Percentiles rank a stretch among this genome's conserved stretches.
Evolutionary conservation across 1,140 invertebrate species (phyloP).

Genomic region (Helicorthomorpha holstii): DNA sequence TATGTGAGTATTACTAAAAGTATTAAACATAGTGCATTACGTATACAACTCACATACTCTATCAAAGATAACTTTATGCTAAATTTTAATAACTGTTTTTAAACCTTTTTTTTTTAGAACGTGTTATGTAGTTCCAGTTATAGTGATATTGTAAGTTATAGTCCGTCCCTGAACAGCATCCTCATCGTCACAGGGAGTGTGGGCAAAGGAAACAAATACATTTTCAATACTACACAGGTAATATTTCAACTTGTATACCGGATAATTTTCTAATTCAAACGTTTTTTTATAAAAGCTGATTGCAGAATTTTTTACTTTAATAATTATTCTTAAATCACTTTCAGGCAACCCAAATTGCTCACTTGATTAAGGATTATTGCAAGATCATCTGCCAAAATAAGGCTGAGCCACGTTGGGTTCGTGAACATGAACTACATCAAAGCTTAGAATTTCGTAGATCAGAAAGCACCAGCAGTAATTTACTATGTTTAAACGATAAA

Average conservation of each 20-base stretch:
- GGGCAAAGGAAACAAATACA: slow-evolving; percentile 79
- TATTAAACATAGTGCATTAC: too few relatives aligned
- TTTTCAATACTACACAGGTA: slow-evolving; percentile 69
- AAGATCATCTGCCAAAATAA: background rate
- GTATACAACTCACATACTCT: too few relatives aligned
- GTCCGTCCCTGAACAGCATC: slow-evolving; percentile 67
- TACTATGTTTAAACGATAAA: background rate
- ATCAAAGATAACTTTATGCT: too few relatives aligned
- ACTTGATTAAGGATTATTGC: background rate
- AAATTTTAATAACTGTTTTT: too few relatives aligned
- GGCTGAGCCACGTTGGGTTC: background rate
- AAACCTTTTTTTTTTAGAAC: slow-evolving; percentile 27
- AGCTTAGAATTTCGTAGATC: background rate
- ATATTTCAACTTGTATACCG: too few relatives aligned
- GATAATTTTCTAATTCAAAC: too few relatives aligned
- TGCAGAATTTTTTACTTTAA: background rate
- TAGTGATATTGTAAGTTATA: slow-evolving; percentile 66
- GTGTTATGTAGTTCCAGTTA: slow-evolving; percentile 79
- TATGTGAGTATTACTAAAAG: background rate
- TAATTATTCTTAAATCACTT: background rate
- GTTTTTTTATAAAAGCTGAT: too few relatives aligned
- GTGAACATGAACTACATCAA: background rate
- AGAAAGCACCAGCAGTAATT: background rate
- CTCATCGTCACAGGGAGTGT: slow-evolving; percentile 68
- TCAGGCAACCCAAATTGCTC: background rate